phyloP scores from a whole-genome alignment of 1,140 invertebrate genomes.

The Bacillus rossius region DNA sequence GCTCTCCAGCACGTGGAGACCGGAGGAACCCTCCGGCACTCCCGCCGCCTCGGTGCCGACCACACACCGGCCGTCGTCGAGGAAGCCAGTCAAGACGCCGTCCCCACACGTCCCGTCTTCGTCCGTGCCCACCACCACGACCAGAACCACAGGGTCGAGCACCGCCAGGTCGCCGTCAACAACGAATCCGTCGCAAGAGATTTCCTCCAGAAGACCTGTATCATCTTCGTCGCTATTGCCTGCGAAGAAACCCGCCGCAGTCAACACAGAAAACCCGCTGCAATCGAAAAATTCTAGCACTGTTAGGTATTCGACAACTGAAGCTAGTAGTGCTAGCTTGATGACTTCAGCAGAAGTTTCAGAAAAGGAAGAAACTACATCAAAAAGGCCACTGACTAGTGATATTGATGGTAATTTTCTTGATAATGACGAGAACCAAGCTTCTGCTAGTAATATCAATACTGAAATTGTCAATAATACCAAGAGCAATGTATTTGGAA shows the following conservation, averaged over 20 bases:
- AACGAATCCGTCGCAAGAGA: background rate
- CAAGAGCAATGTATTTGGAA: background rate
- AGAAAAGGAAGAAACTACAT: too few species aligned
- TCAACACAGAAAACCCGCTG: background rate
- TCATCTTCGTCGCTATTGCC: background rate
- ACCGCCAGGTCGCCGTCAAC: background rate
- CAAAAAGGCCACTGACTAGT: too few species aligned
- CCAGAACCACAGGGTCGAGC: background rate
- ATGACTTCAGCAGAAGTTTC: too few species aligned
- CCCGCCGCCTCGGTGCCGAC: background rate
- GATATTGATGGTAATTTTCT: too few species aligned
- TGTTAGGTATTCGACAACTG: background rate
- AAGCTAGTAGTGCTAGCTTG: background rate
- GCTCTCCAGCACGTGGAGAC: slow-evolving; percentile 56
- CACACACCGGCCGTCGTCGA: background rate
- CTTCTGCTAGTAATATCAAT: background rate
- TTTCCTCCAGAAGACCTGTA: background rate
- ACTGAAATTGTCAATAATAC: background rate
- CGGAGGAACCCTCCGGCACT: background rate
- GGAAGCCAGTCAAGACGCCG: background rate
- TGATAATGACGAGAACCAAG: background rate
- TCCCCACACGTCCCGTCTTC: background rate
- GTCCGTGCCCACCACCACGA: background rate
- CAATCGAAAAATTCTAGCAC: background rate
- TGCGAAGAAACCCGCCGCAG: background rate